Base-by-base conservation (phyloP, 2,888 invertebrate genomes). In the Tetheella fluctuosa region DNA sequence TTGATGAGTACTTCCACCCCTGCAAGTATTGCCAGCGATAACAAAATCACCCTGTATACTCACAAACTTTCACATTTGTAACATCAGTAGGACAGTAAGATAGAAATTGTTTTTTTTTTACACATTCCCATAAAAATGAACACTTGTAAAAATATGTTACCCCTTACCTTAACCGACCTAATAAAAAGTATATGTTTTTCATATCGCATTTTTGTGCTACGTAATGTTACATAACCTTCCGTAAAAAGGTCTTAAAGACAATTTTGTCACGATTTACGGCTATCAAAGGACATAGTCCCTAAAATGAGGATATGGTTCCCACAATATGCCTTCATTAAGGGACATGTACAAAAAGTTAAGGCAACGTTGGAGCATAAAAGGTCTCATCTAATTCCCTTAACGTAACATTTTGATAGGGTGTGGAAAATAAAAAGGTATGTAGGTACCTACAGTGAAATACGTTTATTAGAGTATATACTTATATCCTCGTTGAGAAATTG, bases 341-440 rank as follows among this genome's bases (percentile, higher is more conserved):
- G 8, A 48, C 20, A 48, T 48, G 48, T 39, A 39, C 39, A 13
- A 15, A 15, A 39, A 34, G 39, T 48, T 48, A 48, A 48, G 48
- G 48, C 48, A 7, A 48, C 48, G 20, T 48, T 20, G 6, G 2
- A 20, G 20, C 48, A 48, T 48, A 48, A 48, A 48, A 48, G 20
- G 48, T 1, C 48, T 48, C 48, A 10, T 20, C 20, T 20, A n/a
- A 48, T 48, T 48, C 48, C 48, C 48, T 20, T 48, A 48, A 48
- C 20, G 48, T n/a, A 20, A 48, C 48, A 48, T 48, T 48, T 20
- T 48, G 48, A 48, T 39, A 39, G 42, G 48, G 10, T 10, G 48
- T 48, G 17, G 48, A 48, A 20, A 10, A 48, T 48, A 48, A 48
- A 48, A 48, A 20, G 17, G 48, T 48, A 20, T 20, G 1, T 13